A percentile compares a stretch with the other conserved stretches of the same genome.
Conservation (phyloP, 2,888 invertebrate species). For the Ennomos erosarius region DNA sequence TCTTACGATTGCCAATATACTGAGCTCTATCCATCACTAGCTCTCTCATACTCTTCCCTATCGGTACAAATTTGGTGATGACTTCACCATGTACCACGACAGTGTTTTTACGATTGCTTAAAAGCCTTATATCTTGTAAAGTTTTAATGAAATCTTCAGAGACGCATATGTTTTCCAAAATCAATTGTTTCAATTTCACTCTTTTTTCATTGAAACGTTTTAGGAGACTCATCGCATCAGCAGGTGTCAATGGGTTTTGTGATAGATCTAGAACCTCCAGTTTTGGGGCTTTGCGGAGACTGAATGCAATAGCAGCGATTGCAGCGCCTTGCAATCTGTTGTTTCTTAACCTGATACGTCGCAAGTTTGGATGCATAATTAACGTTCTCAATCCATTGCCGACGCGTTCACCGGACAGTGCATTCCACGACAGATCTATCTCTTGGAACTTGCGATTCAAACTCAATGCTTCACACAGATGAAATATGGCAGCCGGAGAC, state of each 20-base stretch:
- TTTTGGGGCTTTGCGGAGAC: too few relatives aligned
- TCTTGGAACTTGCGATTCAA: constrained; percentile 53
- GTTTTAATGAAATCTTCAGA: too few relatives aligned
- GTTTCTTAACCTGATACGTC: constrained; percentile 56
- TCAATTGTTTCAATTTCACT: constrained; percentile 50
- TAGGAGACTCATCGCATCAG: constrained; percentile 55
- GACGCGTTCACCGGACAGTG: constrained; percentile 43
- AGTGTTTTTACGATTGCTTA: constrained; percentile 46
- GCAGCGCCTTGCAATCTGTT: constrained; percentile 57
- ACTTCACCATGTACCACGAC: constrained; percentile 57
- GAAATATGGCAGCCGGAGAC: constrained; percentile 45
- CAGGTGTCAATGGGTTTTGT: constrained; percentile 57
- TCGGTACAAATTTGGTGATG: constrained; percentile 27
- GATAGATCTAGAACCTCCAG: constrained; percentile 58
- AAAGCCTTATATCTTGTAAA: too few relatives aligned
- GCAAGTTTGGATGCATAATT: constrained; percentile 49
- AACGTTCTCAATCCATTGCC: constrained; percentile 46
- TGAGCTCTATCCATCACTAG: constrained; percentile 54
- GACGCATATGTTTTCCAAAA: too few relatives aligned
- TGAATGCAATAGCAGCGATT: constrained; percentile 3
- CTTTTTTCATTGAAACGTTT: constrained; percentile 43
- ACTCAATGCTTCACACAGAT: constrained; percentile 48
- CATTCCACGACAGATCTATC: constrained; percentile 65
- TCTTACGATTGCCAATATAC: constrained; percentile 47
- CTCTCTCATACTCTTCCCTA: constrained; percentile 50